These are phyloP conservation scores for Lepilemur ruficaudatus DNA, from an alignment of 2,797 vertebrate species.

Conservation along the genomic window DNA sequence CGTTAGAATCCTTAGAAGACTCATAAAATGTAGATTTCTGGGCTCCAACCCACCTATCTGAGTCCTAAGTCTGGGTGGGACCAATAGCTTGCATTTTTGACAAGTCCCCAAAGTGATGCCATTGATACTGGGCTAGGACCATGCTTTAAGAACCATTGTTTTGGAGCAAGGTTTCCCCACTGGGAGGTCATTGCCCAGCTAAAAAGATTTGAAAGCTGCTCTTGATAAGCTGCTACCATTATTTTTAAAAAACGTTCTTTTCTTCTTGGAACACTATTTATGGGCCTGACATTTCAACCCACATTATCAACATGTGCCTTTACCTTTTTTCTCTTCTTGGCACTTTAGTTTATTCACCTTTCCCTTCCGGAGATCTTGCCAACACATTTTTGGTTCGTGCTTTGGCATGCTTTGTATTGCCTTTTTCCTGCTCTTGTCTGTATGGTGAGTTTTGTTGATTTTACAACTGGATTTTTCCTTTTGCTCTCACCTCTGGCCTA, in stretches of 20 bases:
- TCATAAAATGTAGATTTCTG: background rate
- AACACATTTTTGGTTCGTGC: background rate
- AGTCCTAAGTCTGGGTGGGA: background rate
- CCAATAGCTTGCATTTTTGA: background rate
- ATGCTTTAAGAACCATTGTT: background rate
- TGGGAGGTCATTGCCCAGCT: background rate
- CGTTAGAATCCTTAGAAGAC: background rate
- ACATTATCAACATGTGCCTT: background rate
- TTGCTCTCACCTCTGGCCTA: background rate
- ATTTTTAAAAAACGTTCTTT: background rate
- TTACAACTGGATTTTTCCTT: background rate
- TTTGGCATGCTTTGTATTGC: background rate
- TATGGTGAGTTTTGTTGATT: background rate
- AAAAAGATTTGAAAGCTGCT: background rate
- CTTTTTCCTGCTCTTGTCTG: background rate
- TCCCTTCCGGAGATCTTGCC: background rate
- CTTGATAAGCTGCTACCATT: background rate
- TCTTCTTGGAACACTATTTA: background rate
- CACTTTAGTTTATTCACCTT: background rate
- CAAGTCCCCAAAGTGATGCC: background rate
- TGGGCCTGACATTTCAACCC: background rate
- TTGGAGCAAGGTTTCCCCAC: background rate
- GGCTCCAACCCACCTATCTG: background rate
- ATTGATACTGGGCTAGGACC: background rate
- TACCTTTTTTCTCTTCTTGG: background rate